A percentile compares a stretch with the other conserved stretches of the same genome.
phyloP scores from a whole-genome alignment of 1,140 invertebrate species.

The Contarinia nasturtii region DNA sequence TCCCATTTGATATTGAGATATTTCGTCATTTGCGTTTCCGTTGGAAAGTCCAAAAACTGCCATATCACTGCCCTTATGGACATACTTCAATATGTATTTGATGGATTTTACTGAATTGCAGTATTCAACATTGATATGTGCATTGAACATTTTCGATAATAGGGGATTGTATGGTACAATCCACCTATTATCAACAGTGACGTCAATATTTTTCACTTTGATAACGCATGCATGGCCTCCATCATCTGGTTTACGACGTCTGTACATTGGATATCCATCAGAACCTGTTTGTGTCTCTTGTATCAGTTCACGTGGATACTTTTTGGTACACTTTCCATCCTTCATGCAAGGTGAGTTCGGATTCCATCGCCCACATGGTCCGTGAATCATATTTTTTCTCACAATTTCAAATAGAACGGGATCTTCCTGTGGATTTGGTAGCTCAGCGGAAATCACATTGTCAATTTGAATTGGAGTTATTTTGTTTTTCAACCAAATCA shows the following conservation, averaged over 20 bases:
- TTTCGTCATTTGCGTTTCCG: slow-evolving; percentile 5
- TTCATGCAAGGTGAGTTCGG: slow-evolving; percentile 7
- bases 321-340: slow-evolving; percentile 10
- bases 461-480: slow-evolving; percentile 23
- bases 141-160: slow-evolving; percentile 9
- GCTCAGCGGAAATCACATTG: slow-evolving; percentile 28
- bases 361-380: slow-evolving; percentile 23
- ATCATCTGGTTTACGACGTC: slow-evolving; percentile 17
- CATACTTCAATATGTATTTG: slow-evolving; percentile 27
- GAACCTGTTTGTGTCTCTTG: slow-evolving; percentile 14
- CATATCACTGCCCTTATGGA: slow-evolving; percentile 22
- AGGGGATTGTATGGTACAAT: slow-evolving; percentile 15
- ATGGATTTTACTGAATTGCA: slow-evolving; percentile 19
- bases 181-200: slow-evolving; percentile 13
- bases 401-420: slow-evolving; percentile 21
- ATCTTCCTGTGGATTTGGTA: slow-evolving; percentile 25
- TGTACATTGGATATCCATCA: slow-evolving; percentile 26
- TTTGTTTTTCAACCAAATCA: slow-evolving; percentile 20
- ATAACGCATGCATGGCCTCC: slow-evolving; percentile 16
- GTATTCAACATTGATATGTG: slow-evolving; percentile 17
- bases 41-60: slow-evolving; percentile 4
- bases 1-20: slow-evolving; percentile 17
- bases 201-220: slow-evolving; percentile 7
- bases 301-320: slow-evolving; percentile 11
- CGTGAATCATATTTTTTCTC: slow-evolving; percentile 28